Percentiles rank a stretch among this genome's conserved stretches.
Evolutionary conservation across 2,888 invertebrate species (phyloP).

Genomic region (Mythimna lalbum): DNA sequence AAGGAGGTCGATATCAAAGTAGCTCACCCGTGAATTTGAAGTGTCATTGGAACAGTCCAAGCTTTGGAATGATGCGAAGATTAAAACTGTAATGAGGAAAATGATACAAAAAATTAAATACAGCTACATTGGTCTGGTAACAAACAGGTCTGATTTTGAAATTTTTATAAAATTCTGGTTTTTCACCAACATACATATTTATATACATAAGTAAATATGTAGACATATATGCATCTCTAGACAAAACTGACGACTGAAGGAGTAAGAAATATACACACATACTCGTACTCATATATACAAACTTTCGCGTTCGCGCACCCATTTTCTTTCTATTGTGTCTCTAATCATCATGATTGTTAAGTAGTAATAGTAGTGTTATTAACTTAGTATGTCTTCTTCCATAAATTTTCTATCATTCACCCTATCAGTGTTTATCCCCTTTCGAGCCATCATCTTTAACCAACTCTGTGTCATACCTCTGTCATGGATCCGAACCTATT

Average conservation of each 20-base stretch:
- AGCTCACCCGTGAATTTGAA: constrained; percentile 83
- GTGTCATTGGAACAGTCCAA: constrained; percentile 65
- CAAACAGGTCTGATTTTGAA: not conserved
- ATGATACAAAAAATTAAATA: constrained; percentile 13
- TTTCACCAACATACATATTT: not conserved
- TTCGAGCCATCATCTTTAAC: no score
- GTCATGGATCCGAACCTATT: no score
- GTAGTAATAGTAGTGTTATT: no score
- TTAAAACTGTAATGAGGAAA: constrained; percentile 69
- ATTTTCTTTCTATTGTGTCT: no score
- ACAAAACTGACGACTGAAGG: not conserved
- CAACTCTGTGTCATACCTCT: no score
- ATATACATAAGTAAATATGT: not conserved
- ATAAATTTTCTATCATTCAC: no score
- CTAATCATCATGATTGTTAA: no score
- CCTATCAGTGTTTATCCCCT: no score
- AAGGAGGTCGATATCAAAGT: constrained; percentile 90
- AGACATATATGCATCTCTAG: not conserved
- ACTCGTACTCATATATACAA: not conserved
- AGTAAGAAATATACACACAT: constrained; percentile 2
- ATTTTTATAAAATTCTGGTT: no score
- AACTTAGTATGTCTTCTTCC: no score
- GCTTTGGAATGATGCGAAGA: constrained; percentile 68
- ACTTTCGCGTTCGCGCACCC: not conserved
- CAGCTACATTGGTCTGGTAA: not conserved